These are phyloP conservation scores for Myodes glareolus DNA, from an alignment of 2,113 vertebrate genomes.

Conservation along the genomic window DNA sequence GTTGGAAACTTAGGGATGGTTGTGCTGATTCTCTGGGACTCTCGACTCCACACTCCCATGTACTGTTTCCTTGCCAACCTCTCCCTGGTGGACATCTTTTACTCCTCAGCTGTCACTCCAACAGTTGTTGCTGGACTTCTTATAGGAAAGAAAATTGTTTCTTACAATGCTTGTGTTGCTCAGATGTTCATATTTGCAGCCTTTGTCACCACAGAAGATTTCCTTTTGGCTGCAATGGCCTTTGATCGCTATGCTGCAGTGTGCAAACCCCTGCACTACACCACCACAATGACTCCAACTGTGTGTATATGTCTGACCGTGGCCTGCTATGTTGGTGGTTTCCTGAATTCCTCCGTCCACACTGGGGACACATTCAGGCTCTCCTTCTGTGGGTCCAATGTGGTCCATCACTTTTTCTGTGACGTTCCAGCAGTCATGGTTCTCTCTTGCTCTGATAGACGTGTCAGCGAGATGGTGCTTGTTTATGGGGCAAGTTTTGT, in stretches of 20 bases:
- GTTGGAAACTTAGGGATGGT: not conserved
- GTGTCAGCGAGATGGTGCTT: not conserved
- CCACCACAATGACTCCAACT: not conserved
- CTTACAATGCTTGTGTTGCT: not conserved
- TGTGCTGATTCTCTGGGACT: conserved; percentile 11
- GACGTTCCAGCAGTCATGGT: not conserved
- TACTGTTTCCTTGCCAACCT: conserved; percentile 3
- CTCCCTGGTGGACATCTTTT: conserved; percentile 24
- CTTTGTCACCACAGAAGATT: conserved; percentile 13
- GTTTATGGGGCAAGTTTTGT: not conserved
- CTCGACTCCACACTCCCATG: conserved; percentile 28
- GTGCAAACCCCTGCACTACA: not conserved
- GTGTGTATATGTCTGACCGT: not conserved
- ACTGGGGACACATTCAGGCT: not conserved
- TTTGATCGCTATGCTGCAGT: conserved; percentile 11
- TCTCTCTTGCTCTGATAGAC: conserved; percentile 28
- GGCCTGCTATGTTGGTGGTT: not conserved
- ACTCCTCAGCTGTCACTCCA: conserved; percentile 39
- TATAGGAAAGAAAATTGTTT: not conserved
- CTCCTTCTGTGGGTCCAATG: not conserved
- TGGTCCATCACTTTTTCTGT: not conserved
- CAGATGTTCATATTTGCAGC: conserved; percentile 38
- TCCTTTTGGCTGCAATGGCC: conserved; percentile 16
- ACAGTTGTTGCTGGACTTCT: not conserved
- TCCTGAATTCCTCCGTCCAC: not conserved